A percentile compares a stretch with the other conserved stretches of the same genome.
phyloP scores from a whole-genome alignment of 2,888 invertebrate species.

The Cremastobaeus sp. region DNA sequence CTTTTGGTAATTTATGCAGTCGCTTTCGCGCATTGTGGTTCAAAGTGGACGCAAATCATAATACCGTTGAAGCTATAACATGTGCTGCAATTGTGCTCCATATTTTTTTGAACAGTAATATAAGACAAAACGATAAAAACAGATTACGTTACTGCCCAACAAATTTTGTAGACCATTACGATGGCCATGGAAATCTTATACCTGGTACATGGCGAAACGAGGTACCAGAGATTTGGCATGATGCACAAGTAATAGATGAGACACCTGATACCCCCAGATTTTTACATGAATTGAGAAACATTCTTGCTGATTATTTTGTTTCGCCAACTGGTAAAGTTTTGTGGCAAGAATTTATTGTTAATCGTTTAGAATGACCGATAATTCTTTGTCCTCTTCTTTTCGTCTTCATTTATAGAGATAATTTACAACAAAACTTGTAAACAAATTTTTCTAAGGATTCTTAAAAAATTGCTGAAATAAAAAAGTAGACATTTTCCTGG shows the following conservation, averaged over 20 bases:
- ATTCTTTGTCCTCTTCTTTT: too few relatives aligned
- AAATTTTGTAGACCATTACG: background rate
- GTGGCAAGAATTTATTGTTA: too few relatives aligned
- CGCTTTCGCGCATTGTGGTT: slow-evolving; percentile 3
- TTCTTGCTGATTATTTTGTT: background rate
- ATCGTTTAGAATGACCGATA: too few relatives aligned
- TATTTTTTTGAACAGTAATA: background rate
- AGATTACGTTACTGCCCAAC: background rate
- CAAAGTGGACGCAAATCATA: background rate
- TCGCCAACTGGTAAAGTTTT: background rate
- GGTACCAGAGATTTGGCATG: background rate
- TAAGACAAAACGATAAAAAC: background rate
- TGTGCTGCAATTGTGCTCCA: slow-evolving; percentile 3
- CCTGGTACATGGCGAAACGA: slow-evolving; percentile 1
- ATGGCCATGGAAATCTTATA: background rate
- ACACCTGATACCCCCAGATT: background rate
- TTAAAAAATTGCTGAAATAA: too few relatives aligned
- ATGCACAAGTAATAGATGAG: background rate
- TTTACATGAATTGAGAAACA: background rate
- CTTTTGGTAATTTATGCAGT: slow-evolving; percentile 13
- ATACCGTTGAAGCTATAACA: background rate
- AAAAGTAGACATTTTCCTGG: too few relatives aligned
- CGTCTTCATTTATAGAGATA: too few relatives aligned
- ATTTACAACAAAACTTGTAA: too few relatives aligned
- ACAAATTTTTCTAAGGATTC: too few relatives aligned